Percentiles rank a stretch among this genome's conserved stretches.
These are phyloP conservation scores for Sorex fumeus DNA, from an alignment of 2,113 vertebrate species.

Conservation along the genomic window DNA sequence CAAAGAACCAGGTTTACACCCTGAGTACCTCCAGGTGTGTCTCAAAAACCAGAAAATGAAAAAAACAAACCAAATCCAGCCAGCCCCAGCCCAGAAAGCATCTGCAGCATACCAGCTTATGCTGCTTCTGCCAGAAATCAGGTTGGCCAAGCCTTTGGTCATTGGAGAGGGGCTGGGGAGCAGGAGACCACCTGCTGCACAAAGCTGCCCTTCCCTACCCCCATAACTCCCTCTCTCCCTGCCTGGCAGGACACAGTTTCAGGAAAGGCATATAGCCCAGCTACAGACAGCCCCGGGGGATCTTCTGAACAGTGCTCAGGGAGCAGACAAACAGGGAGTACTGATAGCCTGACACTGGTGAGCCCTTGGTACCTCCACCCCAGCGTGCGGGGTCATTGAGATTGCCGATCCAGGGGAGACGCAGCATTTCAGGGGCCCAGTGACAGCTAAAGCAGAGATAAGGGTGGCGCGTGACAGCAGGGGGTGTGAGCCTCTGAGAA, in stretches of 20 bases:
- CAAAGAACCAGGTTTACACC: no score
- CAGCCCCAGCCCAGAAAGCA: neutral
- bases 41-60: no score
- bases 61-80: no score
- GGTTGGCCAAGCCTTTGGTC: neutral
- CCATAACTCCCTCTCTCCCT: neutral
- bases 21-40: no score
- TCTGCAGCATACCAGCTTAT: neutral
- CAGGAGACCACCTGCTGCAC: neutral
- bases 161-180: neutral
- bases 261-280: neutral
- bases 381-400: neutral
- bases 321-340: neutral
- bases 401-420: neutral
- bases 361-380: neutral
- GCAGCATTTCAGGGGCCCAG: neutral
- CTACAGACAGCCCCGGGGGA: neutral
- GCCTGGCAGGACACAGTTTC: constrained; percentile 6
- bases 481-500: no score
- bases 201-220: neutral
- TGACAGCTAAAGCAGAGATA: neutral
- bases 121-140: constrained; percentile 1
- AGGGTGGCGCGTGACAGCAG: neutral
- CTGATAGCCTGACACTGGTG: accelerated
- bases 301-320: neutral